phyloP scores from a whole-genome alignment of 2,797 vertebrate species.

The Enteromius thamalakanensis region DNA sequence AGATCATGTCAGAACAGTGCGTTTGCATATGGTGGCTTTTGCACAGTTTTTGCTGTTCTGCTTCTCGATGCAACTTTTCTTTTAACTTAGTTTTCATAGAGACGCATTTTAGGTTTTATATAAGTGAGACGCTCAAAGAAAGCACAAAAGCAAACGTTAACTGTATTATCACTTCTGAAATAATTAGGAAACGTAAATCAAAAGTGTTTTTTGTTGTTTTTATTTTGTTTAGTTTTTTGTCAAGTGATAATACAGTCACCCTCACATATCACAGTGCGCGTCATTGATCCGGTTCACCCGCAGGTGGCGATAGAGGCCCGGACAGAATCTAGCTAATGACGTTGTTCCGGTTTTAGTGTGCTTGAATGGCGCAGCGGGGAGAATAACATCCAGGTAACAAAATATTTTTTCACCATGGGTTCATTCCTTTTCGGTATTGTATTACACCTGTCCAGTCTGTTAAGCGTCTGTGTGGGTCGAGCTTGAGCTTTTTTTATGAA shows the following conservation, averaged over 20 bases:
- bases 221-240: too few relatives aligned
- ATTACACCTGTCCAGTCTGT: background rate
- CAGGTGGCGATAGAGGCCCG: background rate
- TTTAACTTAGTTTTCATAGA: background rate
- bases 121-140: background rate
- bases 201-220: too few relatives aligned
- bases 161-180: background rate
- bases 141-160: background rate
- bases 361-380: slow-evolving; percentile 58
- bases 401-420: background rate
- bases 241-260: background rate
- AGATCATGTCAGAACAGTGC: background rate
- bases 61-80: background rate
- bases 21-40: background rate
- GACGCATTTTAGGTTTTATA: background rate
- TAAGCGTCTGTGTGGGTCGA: background rate
- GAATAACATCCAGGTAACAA: slow-evolving; percentile 45
- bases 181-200: background rate
- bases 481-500: background rate
- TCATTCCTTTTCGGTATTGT: background rate
- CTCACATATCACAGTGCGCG: background rate
- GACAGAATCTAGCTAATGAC: background rate
- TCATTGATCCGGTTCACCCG: background rate
- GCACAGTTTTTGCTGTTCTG: background rate
- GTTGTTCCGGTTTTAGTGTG: slow-evolving; percentile 36